Evolutionary conservation across 2,888 invertebrate species (phyloP).

Genomic region (Patella pellucida): DNA sequence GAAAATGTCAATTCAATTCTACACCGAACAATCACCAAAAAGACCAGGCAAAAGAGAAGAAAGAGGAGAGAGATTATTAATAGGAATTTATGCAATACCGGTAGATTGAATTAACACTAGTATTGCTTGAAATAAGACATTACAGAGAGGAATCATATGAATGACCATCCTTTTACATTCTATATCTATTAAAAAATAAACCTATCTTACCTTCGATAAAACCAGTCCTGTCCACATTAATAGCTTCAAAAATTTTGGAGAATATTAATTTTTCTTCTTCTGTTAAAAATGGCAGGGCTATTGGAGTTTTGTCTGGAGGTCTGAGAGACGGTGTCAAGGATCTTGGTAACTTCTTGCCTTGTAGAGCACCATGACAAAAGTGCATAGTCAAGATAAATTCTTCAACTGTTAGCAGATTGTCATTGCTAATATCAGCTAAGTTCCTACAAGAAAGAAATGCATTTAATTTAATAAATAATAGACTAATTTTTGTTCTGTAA

Average conservation of each 20-base stretch:
- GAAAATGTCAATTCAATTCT: too few relatives aligned
- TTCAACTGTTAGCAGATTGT: conserved; percentile 65
- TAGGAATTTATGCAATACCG: too few relatives aligned
- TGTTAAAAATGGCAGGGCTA: conserved; percentile 41
- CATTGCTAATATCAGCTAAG: conserved; percentile 66
- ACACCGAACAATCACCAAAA: too few relatives aligned
- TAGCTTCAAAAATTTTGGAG: conserved; percentile 52
- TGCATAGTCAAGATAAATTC: conserved; percentile 68
- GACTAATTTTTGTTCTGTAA: background rate
- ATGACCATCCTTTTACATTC: too few relatives aligned
- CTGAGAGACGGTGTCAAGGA: conserved; percentile 77
- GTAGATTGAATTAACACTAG: too few relatives aligned
- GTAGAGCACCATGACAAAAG: conserved; percentile 79
- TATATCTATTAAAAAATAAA: too few relatives aligned
- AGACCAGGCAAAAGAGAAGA: too few relatives aligned
- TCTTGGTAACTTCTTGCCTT: conserved; percentile 90
- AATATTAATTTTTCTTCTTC: conserved; percentile 53
- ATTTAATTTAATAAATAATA: background rate
- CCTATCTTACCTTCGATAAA: conserved; percentile 46
- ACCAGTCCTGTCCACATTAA: conserved; percentile 44
- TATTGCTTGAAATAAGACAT: too few relatives aligned
- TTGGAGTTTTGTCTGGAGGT: conserved; percentile 37
- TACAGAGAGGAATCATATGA: too few relatives aligned
- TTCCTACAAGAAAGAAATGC: conserved; percentile 54
- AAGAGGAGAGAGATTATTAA: too few relatives aligned